phyloP scores from a whole-genome alignment of 2,113 vertebrate genomes.

The Aplodontia rufa region DNA sequence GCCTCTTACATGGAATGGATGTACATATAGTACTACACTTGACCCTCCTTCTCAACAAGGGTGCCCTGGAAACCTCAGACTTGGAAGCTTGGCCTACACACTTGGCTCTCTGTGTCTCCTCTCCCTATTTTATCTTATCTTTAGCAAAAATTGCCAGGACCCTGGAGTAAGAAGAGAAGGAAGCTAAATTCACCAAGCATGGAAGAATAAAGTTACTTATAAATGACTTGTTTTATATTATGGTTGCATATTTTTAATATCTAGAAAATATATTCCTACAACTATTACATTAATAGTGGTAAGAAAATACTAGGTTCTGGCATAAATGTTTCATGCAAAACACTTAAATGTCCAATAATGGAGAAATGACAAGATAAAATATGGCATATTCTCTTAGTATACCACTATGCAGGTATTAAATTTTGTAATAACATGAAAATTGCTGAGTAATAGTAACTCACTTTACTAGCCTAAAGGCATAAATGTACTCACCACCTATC shows the following conservation, averaged over 20 bases:
- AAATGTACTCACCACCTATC: neutral
- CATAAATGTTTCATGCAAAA: constrained; percentile 14
- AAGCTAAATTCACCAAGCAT: neutral
- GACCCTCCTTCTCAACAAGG: neutral
- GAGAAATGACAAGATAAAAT: constrained; percentile 51
- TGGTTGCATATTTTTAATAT: neutral
- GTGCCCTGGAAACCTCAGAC: neutral
- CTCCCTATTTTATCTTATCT: neutral
- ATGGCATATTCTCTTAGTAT: neutral
- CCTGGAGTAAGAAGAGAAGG: neutral
- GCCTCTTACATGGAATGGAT: neutral
- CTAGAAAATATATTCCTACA: constrained; percentile 6
- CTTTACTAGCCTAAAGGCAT: neutral
- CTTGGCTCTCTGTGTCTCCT: neutral
- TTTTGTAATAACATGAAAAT: constrained; percentile 21
- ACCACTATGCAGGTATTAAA: neutral
- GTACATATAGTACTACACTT: neutral
- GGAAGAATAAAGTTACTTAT: neutral
- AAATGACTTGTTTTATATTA: neutral
- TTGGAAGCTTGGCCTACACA: neutral
- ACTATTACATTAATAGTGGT: neutral
- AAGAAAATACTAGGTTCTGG: constrained; percentile 35
- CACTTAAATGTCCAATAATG: neutral
- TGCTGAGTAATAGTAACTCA: neutral
- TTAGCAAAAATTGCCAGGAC: neutral